Base-by-base conservation (phyloP, 2,113 vertebrate species). In the Poicephalus gulielmi region DNA sequence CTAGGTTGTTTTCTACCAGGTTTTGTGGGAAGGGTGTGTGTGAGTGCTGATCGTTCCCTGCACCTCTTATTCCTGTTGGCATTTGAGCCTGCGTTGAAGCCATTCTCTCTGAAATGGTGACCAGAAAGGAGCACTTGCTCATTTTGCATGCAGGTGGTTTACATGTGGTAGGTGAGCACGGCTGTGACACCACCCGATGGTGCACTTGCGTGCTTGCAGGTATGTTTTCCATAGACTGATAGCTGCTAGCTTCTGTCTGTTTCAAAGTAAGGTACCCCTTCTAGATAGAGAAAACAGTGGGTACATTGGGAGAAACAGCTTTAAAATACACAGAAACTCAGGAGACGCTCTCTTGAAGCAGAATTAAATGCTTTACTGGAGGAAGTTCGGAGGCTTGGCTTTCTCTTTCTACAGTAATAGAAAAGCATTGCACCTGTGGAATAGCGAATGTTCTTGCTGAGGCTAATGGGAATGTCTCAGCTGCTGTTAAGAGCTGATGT, bases 101-200 rank as follows among this genome's bases (percentile, higher is more conserved):
- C 13, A n/a, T 75, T 41, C 33, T 70, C 33, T 25, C 6, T 11
- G 16, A 62, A 35, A 27, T 23, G 37, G 19, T 3, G 16, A 37
- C 63, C 33, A 39, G 41, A 78, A 68, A 47, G 49, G 82, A 71
- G 17, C 0, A 0, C 49, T 69, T 59, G 44, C 39, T 33, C 8
- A 15, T 44, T 95, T 86, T 82, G 22, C 17, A 16, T 0, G 1
- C 0, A 1, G 49, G 33, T 0, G 0, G 19, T n/a, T 88, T 63
- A 33, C 33, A 6, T 10, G 0, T 49, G 44, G 23, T 39, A 49
- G 41, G 25, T 55, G 39, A 69, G 25, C 4, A 0, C 5, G 28
- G 30, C 57, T 75, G 52, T 66, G 47, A 50, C n/a, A 22, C 55
- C 23, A 17, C 47, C 55, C 1, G 1, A 3, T 43, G 31, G 33